These are phyloP conservation scores for Eira barbara DNA, from an alignment of 2,113 vertebrate species.

Conservation along the genomic window DNA sequence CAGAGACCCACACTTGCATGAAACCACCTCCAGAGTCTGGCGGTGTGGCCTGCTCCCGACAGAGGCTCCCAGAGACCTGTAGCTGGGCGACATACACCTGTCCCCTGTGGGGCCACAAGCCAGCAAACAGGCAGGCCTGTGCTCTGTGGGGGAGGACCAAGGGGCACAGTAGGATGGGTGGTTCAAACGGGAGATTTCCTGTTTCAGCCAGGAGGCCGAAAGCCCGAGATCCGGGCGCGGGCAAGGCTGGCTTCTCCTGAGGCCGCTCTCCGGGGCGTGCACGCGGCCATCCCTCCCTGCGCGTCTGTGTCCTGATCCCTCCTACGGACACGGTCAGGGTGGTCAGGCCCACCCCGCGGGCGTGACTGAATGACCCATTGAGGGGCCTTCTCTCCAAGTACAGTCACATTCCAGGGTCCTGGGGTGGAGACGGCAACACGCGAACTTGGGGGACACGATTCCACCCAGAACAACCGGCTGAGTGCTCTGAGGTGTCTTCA, in stretches of 20 bases:
- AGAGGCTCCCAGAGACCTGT: neutral
- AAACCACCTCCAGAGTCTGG: neutral
- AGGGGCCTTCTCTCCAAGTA: neutral
- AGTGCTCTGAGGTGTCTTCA: neutral
- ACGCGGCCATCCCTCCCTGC: fast-evolving
- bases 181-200: fast-evolving
- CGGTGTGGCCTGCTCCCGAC: neutral
- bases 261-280: neutral
- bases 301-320: neutral
- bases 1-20: fast-evolving
- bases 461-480: neutral
- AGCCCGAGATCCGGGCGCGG: fast-evolving
- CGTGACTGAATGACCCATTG: neutral
- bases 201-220: neutral
- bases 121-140: neutral
- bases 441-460: fast-evolving
- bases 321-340: neutral
- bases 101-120: neutral
- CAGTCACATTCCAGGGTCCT: neutral
- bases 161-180: fast-evolving
- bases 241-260: neutral
- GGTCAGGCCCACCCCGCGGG: neutral
- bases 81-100: neutral
- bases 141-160: neutral
- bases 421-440: neutral